Percentiles rank a stretch among this genome's conserved stretches.
phyloP scores from a whole-genome alignment of 1,140 invertebrate species.

The Drosophila oshimai region DNA sequence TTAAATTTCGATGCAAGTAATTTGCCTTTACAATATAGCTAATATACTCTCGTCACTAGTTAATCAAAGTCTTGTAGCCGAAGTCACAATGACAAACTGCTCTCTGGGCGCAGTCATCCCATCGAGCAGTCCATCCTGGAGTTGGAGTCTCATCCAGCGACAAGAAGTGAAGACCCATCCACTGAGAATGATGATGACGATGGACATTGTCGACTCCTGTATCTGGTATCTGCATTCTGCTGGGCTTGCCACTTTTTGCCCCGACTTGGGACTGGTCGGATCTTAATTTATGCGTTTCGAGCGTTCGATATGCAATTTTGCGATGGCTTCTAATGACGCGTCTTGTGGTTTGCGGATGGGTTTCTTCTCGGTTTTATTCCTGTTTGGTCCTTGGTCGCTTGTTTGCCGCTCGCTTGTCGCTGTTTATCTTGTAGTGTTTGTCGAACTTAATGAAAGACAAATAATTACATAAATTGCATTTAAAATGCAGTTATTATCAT shows the following conservation, averaged over 20 bases:
- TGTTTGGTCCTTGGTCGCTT: conserved; percentile 15
- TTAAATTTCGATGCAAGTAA: background rate
- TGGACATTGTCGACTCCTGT: conserved; percentile 28
- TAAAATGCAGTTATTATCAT: conserved; percentile 29
- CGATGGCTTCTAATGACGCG: conserved; percentile 40
- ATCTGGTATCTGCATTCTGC: conserved; percentile 44
- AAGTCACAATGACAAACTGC: conserved; percentile 46
- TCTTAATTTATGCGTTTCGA: conserved; percentile 45
- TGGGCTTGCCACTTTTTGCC: conserved; percentile 26
- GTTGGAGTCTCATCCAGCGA: conserved; percentile 4
- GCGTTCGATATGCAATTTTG: conserved; percentile 45
- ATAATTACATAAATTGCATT: conserved; percentile 39
- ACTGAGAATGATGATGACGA: conserved; percentile 25
- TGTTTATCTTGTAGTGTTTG: conserved; percentile 36
- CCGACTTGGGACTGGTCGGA: conserved; percentile 30
- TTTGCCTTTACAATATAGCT: background rate
- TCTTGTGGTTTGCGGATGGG: background rate
- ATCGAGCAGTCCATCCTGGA: conserved; percentile 4
- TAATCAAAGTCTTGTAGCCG: background rate
- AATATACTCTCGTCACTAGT: background rate
- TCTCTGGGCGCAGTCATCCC: conserved; percentile 41
- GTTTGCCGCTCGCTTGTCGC: background rate
- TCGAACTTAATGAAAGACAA: conserved; percentile 40
- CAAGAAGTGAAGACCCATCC: conserved; percentile 5
- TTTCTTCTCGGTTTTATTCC: background rate